These are phyloP conservation scores for Spialia ferax DNA, from an alignment of 2,888 invertebrate species.

Conservation along the genomic window DNA sequence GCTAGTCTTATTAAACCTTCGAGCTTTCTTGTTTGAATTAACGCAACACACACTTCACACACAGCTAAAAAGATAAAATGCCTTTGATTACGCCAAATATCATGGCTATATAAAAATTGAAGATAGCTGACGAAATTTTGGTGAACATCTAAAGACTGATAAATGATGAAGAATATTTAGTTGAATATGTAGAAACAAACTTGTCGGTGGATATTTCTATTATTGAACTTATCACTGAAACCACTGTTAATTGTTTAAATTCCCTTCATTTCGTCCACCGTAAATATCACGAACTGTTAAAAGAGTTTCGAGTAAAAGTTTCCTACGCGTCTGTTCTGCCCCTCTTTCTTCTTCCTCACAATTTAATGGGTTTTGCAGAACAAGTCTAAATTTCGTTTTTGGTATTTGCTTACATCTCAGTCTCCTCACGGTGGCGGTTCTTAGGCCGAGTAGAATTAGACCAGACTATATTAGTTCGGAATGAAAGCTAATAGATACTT, in stretches of 20 bases:
- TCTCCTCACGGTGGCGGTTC: constrained; percentile 83
- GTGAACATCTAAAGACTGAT: no score
- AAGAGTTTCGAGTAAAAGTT: constrained; percentile 58
- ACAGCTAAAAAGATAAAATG: no score
- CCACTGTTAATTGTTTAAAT: not conserved
- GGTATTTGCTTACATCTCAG: constrained; percentile 81
- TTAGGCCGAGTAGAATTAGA: constrained; percentile 81
- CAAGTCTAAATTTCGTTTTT: constrained; percentile 87
- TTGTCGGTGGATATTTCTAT: no score
- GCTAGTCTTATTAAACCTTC: not conserved
- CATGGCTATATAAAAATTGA: no score
- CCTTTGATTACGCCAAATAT: no score
- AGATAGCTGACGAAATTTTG: no score
- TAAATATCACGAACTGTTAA: not conserved
- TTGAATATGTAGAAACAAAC: no score
- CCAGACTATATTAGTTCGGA: constrained; percentile 77
- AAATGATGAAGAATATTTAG: no score
- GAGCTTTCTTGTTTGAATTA: not conserved
- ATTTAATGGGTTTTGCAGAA: constrained; percentile 77
- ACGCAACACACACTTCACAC: no score
- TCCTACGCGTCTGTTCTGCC: constrained; percentile 77
- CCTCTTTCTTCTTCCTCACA: constrained; percentile 56
- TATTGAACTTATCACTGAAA: no score
- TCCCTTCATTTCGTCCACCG: not conserved
- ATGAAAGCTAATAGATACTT: constrained; percentile 80